Evolutionary conservation across 2,113 vertebrate species (phyloP), one percentile per base, ranked within the genome.

Genomic region (Osmerus mordax): DNA sequence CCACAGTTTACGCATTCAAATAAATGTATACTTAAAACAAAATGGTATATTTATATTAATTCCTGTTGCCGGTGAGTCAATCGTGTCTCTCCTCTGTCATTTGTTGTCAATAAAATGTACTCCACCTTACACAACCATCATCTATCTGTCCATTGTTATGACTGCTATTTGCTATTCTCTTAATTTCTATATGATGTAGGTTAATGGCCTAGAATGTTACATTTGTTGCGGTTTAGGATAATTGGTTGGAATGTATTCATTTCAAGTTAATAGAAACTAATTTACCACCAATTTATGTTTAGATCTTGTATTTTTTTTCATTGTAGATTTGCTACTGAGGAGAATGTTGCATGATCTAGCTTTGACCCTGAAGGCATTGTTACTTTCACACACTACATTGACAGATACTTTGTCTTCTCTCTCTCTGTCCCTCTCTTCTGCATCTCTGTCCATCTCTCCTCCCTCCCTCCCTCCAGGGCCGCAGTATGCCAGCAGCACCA

Each of bases 401-500:
- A 56, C 36, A 58, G 18, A 21, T 65, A 61, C 51, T 55, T 23
- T 28, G 51, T 16, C 7, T 53, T 18, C 68, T 19, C 41, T 16
- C 23, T 54, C 41, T 66, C n/a, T 19, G 25, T 53, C 59, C 28
- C 21, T 47, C 23, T 29, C 64, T 56, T 61, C 67, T 19, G 32
- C 36, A 19, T 51, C 16, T 56, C 23, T 60, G 51, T 18, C 61
- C 70, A 13, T 56, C 8, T 56, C 25, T 12, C 62, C 60, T 32
- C 32, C 66, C 25, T 55, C 5, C 66, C 25, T 55, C 5, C 67
- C 52, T 36, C 65, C 87, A 99, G 97, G 96, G 93, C 92, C 85
- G 83, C 95, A 96, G 93, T 94, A 98, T 97, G 95, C 94, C 95
- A 94, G 94, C 87, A 92, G 94, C 92, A 94, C 89, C 94, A 93